Evolutionary conservation across 2,113 vertebrate species (phyloP).

Genomic region (Rhinopithecus roxellana): DNA sequence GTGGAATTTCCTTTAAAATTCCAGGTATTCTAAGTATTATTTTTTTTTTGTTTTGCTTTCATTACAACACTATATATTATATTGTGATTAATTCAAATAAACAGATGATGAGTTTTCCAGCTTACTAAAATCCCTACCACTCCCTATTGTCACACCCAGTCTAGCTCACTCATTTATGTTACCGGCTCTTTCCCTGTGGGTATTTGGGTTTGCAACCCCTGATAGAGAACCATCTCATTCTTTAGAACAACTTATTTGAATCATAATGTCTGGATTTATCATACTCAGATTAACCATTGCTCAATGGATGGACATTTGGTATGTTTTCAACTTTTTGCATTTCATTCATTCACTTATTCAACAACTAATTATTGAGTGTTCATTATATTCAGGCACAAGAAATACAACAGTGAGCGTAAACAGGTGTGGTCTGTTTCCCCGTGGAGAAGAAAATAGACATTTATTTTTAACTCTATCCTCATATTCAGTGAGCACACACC

Average conservation of each 20-base stretch:
- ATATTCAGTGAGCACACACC: accelerated
- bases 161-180: not conserved
- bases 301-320: not conserved
- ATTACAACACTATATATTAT: not conserved
- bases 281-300: not conserved
- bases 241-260: not conserved
- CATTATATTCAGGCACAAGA: not conserved
- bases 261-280: not conserved
- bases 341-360: not conserved
- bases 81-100: not conserved
- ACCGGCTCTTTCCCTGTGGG: not conserved
- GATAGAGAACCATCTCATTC: accelerated
- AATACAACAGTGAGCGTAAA: accelerated
- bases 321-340: not conserved
- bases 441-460: not conserved
- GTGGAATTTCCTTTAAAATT: not conserved
- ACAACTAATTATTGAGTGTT: not conserved
- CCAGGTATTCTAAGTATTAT: not conserved
- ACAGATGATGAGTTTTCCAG: not conserved
- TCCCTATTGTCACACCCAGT: not conserved
- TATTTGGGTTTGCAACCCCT: not conserved
- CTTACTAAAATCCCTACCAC: not conserved
- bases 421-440: not conserved
- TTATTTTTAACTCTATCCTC: not conserved
- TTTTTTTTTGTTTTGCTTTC: not conserved